Base-by-base conservation (phyloP, 2,113 vertebrate species). In the Actenoides hombroni region DNA sequence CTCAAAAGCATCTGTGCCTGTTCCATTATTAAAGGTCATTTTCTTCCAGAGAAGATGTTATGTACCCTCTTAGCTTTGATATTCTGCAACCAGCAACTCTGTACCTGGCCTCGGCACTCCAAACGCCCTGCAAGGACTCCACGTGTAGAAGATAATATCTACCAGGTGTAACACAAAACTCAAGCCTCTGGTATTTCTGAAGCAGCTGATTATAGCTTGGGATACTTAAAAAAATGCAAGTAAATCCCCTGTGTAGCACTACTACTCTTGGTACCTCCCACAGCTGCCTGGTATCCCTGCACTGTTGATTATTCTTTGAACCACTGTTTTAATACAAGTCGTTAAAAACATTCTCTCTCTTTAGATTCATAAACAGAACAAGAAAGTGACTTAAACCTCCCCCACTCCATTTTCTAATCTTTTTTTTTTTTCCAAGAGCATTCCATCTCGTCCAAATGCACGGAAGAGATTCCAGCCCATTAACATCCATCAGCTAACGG, bases 1-100 rank as follows among this genome's bases (percentile, higher is more conserved):
- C 94, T 93, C 82, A 92, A 95, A 95, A 92, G 95, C 95, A 97
- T 97, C 95, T 95, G 95, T 44, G 73, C 76, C 81, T 94, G 94
- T 92, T 95, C 76, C 74, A 77, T 91, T 80, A 90, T 70, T 86
- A 97, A 96, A 95, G 96, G 94, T 92, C 94, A 90, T 94, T 83
- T 93, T 94, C 85, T 53, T 60, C 33, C 83, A 88, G 25, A 40
- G 80, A 95, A 94, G 53, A 81, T 3, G 19, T 77, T 74, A 65
- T 11, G 24, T 51, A 73, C 42, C 35, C 82, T 87, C 76, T 70
- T 3, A 18, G 61, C 56, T 95, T 13, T 39, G 51, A 39, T 3
- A 23, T 39, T 68, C 76, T 37, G 48, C 59, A 79, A 29, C 54
- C 33, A 93, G 40, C 33, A 73, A 23, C 67, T 67, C 53, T 4